A percentile compares a stretch with the other conserved stretches of the same genome.
Evolutionary conservation across 35 echinoderm and acorn worm genomes (phyloP).

Genomic region (Ophiothrix spiculata): DNA sequence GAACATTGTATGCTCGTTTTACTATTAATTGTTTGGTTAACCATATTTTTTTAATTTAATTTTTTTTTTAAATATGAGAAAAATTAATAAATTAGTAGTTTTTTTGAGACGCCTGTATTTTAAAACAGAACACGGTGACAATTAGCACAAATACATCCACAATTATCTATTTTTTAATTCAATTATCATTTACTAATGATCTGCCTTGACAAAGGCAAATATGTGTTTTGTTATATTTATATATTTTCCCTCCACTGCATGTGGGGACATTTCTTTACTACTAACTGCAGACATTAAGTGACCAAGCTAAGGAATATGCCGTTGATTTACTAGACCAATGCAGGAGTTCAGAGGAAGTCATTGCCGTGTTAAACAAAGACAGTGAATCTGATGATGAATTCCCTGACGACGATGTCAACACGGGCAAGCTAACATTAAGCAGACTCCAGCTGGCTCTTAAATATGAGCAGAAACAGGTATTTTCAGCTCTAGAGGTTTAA

Average conservation of each 20-base stretch:
- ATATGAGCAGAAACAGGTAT: conserved; percentile 98
- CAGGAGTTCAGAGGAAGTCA: conserved; percentile 85
- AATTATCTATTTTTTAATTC: neutral
- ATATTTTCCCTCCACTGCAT: too few species aligned
- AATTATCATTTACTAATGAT: neutral
- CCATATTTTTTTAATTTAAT: too few species aligned
- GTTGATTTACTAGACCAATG: conserved; percentile 96
- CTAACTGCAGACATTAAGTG: conserved; percentile 10
- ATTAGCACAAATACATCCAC: too few species aligned
- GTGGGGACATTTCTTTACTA: neutral
- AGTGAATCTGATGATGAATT: conserved; percentile 72
- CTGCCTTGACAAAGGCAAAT: neutral
- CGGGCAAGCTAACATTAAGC: conserved; percentile 62
- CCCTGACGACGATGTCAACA: conserved; percentile 61
- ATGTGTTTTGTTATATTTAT: neutral
- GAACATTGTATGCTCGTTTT: too few species aligned
- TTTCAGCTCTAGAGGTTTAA: too few species aligned
- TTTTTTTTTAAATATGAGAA: too few species aligned
- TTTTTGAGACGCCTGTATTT: neutral
- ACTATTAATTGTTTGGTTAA: too few species aligned
- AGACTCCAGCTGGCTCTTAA: conserved; percentile 88
- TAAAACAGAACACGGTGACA: neutral
- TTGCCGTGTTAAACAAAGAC: conserved; percentile 87
- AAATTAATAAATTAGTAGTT: too few species aligned
- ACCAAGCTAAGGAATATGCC: conserved; percentile 43